Evolutionary conservation across 2,113 vertebrate species (phyloP).

Genomic region (Canis aureus): DNA sequence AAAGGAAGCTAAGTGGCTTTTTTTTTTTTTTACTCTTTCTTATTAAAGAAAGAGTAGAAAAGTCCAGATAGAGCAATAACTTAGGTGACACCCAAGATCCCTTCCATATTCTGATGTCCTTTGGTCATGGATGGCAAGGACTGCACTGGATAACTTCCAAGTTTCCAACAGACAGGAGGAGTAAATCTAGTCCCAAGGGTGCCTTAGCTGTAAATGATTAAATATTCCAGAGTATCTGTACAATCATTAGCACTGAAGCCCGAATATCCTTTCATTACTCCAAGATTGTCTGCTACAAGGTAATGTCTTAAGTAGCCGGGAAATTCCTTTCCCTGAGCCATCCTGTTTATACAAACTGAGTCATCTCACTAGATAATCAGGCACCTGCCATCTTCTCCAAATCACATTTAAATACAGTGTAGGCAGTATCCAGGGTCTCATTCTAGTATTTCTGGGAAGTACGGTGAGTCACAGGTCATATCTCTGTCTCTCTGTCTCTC

Average conservation of each 20-base stretch:
- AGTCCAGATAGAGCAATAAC: neutral
- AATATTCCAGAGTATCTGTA: neutral
- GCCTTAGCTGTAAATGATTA: neutral
- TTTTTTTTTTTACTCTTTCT: neutral
- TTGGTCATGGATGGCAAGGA: neutral
- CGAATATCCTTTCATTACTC: neutral
- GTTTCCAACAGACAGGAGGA: neutral
- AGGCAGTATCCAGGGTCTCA: neutral
- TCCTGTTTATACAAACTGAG: conserved; percentile 57
- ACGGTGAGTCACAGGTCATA: neutral
- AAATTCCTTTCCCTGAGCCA: conserved; percentile 48
- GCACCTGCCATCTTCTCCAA: conserved; percentile 54
- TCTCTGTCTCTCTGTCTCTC: neutral
- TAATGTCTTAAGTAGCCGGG: neutral
- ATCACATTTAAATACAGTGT: neutral
- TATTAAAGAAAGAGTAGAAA: neutral
- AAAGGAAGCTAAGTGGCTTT: neutral
- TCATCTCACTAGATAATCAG: conserved; percentile 36
- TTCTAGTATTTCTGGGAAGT: conserved; percentile 40
- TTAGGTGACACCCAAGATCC: neutral
- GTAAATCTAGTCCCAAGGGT: neutral
- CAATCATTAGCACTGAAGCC: neutral
- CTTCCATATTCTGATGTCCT: neutral
- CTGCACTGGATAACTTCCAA: neutral
- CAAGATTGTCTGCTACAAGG: neutral